phyloP scores from a whole-genome alignment of 2,797 vertebrate species.

The Labeo calbasu region DNA sequence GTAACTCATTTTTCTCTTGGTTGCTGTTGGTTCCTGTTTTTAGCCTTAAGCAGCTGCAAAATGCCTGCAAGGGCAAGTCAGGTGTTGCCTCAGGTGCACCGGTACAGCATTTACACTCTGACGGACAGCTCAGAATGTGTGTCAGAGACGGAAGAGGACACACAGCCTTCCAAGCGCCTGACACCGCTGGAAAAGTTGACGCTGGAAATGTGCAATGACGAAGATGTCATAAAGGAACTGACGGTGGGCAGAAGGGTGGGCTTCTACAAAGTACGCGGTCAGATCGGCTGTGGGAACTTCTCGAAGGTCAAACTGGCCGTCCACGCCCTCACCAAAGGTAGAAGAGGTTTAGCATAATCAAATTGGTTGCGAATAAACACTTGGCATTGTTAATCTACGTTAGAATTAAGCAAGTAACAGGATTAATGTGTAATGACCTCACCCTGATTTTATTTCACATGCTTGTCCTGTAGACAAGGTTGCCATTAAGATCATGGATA shows the following conservation, averaged over 20 bases:
- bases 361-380: not conserved
- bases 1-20: not conserved
- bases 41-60: conserved; percentile 66
- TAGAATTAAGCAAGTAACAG: conserved; percentile 49
- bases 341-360: not conserved
- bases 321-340: conserved; percentile 93
- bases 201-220: conserved; percentile 86
- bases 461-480: conserved; percentile 86
- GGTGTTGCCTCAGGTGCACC: conserved; percentile 63
- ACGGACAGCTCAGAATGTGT: conserved; percentile 79
- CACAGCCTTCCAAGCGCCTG: conserved; percentile 64
- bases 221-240: conserved; percentile 89
- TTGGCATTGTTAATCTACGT: conserved; percentile 67
- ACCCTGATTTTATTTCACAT: not conserved
- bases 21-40: conserved; percentile 17
- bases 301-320: conserved; percentile 94
- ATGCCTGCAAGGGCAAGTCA: conserved; percentile 80
- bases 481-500: conserved; percentile 94
- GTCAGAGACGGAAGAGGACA: conserved; percentile 64
- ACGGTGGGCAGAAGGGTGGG: conserved; percentile 89
- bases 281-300: conserved; percentile 94
- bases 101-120: conserved; percentile 79
- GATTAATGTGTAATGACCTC: conserved; percentile 24
- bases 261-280: conserved; percentile 91
- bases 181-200: conserved; percentile 89